Base-by-base conservation (phyloP, 1,140 invertebrate genomes). In the Triops longicaudatus region DNA sequence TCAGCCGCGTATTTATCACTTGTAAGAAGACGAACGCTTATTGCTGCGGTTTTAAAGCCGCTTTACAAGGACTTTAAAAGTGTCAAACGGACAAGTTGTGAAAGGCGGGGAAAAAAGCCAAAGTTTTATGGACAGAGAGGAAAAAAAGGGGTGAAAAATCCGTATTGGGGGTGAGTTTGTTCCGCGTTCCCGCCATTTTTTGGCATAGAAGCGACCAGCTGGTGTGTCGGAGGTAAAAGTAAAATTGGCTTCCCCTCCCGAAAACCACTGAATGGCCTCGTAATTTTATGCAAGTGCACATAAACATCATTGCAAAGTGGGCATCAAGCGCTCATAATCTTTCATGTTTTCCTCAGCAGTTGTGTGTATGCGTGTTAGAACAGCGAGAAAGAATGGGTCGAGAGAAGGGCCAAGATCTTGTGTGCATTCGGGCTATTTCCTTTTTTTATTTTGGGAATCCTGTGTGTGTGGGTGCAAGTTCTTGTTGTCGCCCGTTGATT, bases 251-350 rank as follows among this genome's bases (percentile, higher is more conserved):
- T 37, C 31, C 31, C 31, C 31, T 2, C 31, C 31, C 31, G 31
- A 37, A 37, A 63, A 63, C 50, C 50, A 22, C 50, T 63, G 50
- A 63, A 63, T 63, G 50, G 50, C 17, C 50, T 63, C 50, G 50
- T 63, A 63, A 63, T 63, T 63, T 63, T 63, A 63, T 63, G 50
- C 50, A 63, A 63, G 50, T 63, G 50, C 50, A 63, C 50, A 63
- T 63, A 63, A 63, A 63, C 50, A 63, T 63, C 50, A 63, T 3
- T 10, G 50, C 50, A 17, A 63, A 63, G 50, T 63, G 50, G 50
- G 10, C 50, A 63, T 63, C 50, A 63, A 63, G 50, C 50, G 2
- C 50, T 22, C 50, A 17, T 17, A 63, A 63, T 63, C 50, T 63
- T 63, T 63, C 50, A 63, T 63, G 50, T 63, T 63, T 63, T 10